Conservation (phyloP, 2,113 vertebrate genomes). For the Nerophis lumbriciformis region DNA sequence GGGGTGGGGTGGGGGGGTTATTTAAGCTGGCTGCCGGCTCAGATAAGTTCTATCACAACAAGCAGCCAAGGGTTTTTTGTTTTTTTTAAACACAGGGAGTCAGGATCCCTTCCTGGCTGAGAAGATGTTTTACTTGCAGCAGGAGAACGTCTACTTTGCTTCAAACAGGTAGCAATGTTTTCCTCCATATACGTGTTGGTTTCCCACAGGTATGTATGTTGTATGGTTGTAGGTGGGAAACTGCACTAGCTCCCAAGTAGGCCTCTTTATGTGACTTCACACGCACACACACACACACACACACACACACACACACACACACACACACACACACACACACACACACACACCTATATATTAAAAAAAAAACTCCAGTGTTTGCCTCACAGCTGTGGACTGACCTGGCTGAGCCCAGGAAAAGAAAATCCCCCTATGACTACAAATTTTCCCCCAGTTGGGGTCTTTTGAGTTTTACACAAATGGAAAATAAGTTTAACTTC, state of each 20-base stretch:
- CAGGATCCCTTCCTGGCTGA: constrained; percentile 31
- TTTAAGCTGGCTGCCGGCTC: constrained; percentile 65
- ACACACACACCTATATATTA: no score
- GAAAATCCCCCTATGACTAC: no score
- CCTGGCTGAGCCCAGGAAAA: no score
- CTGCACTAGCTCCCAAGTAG: neutral
- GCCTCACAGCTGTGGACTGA: no score
- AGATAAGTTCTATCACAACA: constrained; percentile 74
- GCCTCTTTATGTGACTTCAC: neutral
- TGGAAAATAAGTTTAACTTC: no score
- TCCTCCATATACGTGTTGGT: neutral
- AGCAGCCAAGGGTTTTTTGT: constrained; percentile 36
- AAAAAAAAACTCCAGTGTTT: no score
- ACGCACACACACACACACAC: neutral
- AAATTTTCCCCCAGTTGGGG: no score
- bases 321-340: no score
- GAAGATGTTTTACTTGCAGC: neutral
- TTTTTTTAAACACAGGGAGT: constrained; percentile 5
- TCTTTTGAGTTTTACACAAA: no score
- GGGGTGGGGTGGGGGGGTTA: constrained; percentile 41
- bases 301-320: no score
- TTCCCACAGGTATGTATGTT: no score
- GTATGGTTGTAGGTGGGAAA: neutral
- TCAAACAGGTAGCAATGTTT: neutral
- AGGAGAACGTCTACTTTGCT: neutral